These are phyloP conservation scores for Pseudotriccus pelzelni DNA, from an alignment of 2,797 vertebrate species.

Conservation along the genomic window DNA sequence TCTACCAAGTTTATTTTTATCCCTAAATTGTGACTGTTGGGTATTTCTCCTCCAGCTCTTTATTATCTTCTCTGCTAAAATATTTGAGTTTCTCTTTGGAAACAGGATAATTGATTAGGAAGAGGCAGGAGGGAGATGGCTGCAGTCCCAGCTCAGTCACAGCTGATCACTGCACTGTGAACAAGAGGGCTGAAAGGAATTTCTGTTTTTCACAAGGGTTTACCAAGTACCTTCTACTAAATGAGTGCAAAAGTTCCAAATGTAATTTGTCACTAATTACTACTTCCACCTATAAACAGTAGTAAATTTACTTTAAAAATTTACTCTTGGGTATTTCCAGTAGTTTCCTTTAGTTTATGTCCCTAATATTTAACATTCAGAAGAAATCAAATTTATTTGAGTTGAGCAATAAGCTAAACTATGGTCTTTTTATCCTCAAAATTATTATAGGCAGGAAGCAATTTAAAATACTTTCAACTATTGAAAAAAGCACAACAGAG, in stretches of 20 bases:
- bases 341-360: not conserved
- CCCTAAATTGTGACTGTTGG: not conserved
- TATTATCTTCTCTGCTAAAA: not conserved
- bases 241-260: not conserved
- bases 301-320: not conserved
- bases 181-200: not conserved
- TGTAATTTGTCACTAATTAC: not conserved
- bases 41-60: not conserved
- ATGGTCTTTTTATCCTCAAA: slow-evolving; percentile 31
- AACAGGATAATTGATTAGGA: not conserved
- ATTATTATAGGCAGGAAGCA: slow-evolving; percentile 48
- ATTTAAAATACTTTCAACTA: slow-evolving; percentile 47
- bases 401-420: slow-evolving; percentile 3
- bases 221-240: not conserved
- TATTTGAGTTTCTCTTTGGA: not conserved
- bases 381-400: slow-evolving; percentile 22
- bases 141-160: not conserved
- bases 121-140: not conserved
- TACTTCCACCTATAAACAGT: not conserved
- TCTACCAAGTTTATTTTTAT: not conserved
- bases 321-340: not conserved
- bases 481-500: slow-evolving; percentile 31
- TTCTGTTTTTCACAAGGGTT: not conserved
- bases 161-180: not conserved
- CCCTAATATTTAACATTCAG: slow-evolving; percentile 5